These are phyloP conservation scores for Hyaena hyaena DNA, from an alignment of 2,113 vertebrate species.

Conservation along the genomic window DNA sequence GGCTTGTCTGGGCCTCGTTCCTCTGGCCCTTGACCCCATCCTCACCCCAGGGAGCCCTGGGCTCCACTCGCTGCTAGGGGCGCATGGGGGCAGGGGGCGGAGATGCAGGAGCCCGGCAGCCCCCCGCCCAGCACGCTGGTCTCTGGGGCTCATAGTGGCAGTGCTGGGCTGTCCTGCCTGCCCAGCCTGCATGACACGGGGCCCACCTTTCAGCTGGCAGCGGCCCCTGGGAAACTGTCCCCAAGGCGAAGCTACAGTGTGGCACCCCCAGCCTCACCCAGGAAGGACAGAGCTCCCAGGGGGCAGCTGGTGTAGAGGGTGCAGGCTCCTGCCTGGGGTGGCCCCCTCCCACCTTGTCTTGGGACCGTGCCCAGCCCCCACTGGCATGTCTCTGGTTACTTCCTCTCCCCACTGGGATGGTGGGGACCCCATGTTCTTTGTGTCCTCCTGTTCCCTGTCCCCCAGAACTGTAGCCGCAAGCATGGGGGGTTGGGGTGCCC, in stretches of 20 bases:
- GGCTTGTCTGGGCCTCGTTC: fast-evolving
- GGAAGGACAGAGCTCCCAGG: background rate
- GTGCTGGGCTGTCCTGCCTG: background rate
- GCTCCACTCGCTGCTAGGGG: background rate
- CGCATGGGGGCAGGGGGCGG: fast-evolving
- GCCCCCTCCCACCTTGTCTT: background rate
- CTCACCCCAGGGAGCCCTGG: background rate
- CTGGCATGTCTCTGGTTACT: fast-evolving
- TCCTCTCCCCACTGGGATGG: fast-evolving
- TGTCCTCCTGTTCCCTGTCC: too few species aligned
- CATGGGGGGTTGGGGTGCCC: fast-evolving
- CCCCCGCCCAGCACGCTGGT: background rate
- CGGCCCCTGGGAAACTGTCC: background rate
- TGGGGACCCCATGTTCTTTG: fast-evolving
- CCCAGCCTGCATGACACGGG: background rate
- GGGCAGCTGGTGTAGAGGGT: background rate
- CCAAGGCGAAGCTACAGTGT: background rate
- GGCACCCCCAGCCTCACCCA: fast-evolving
- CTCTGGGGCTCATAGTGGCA: background rate
- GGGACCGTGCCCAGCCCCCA: background rate
- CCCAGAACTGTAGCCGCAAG: background rate
- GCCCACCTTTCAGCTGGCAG: background rate
- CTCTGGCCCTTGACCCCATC: fast-evolving
- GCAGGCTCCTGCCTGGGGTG: background rate
- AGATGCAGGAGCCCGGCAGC: background rate